Conservation (phyloP, 2,797 vertebrate species). For the Muscicapa comitata region DNA sequence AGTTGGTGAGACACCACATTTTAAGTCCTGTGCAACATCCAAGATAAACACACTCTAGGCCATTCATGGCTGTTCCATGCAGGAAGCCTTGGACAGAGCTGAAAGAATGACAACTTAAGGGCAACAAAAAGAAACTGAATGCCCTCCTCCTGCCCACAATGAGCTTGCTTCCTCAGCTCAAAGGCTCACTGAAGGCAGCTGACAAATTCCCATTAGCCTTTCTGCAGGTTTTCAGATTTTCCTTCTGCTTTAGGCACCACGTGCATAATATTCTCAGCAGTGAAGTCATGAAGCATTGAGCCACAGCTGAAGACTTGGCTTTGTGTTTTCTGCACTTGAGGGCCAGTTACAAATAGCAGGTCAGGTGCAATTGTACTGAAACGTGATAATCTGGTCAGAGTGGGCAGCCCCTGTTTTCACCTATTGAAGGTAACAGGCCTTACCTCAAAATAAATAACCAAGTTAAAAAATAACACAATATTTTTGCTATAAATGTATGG, state of each 20-base stretch:
- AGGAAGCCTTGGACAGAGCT: background rate
- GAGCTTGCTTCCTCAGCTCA: background rate
- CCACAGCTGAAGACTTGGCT: background rate
- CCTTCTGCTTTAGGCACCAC: background rate
- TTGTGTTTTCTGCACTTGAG: background rate
- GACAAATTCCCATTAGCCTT: background rate
- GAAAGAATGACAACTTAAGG: background rate
- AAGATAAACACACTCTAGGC: background rate
- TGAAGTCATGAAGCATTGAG: background rate
- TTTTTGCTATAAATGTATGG: background rate
- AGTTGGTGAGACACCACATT: background rate
- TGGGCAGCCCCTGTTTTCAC: background rate
- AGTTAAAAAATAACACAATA: background rate
- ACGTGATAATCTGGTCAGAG: background rate
- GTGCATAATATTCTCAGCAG: background rate
- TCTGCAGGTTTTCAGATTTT: background rate
- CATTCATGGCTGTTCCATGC: background rate
- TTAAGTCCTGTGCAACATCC: background rate
- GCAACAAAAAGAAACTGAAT: background rate
- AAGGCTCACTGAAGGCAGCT: background rate
- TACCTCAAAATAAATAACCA: background rate
- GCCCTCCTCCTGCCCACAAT: background rate
- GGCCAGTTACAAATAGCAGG: background rate
- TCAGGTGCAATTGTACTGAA: background rate
- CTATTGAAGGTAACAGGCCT: background rate